Conservation (phyloP, 2,797 vertebrate species). For the Oreortyx pictus region DNA sequence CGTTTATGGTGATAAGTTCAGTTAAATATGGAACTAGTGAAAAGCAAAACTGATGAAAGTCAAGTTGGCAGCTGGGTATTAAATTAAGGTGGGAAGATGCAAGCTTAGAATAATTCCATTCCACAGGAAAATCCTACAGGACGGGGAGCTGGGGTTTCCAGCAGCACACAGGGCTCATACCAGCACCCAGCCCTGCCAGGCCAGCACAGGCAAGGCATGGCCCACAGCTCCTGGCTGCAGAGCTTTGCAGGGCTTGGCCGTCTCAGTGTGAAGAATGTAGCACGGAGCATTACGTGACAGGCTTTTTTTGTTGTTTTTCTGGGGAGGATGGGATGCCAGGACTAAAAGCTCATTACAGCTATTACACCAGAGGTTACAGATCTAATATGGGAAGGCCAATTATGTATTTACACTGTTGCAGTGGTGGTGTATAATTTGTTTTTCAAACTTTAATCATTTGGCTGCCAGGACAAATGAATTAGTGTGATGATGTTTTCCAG, state of each 20-base stretch:
- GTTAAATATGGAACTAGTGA: conserved; percentile 7
- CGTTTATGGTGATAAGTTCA: neutral
- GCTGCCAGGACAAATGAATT: conserved; percentile 41
- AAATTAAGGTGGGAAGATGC: neutral
- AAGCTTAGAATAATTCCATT: neutral
- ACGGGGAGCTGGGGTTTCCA: neutral
- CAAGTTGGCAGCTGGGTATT: conserved; percentile 14
- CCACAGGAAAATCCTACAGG: neutral
- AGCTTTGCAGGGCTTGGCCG: neutral
- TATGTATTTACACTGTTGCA: neutral
- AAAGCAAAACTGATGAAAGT: conserved; percentile 54
- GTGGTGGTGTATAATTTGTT: neutral
- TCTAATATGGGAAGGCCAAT: neutral
- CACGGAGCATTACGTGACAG: rapidly evolving
- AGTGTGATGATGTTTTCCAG: conserved; percentile 16
- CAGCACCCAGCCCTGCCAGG: rapidly evolving
- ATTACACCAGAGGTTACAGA: neutral
- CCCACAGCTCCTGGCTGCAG: neutral
- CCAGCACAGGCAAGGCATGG: neutral
- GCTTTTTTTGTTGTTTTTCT: neutral
- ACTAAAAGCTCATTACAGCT: conserved; percentile 37
- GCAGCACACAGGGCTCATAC: neutral
- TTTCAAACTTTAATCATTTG: conserved; percentile 54
- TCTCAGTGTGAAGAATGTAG: neutral
- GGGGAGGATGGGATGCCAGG: neutral